Evolutionary conservation across 2,888 invertebrate species (phyloP), one percentile per base, ranked within the genome.

Genomic region (Peribatodes rhomboidaria): DNA sequence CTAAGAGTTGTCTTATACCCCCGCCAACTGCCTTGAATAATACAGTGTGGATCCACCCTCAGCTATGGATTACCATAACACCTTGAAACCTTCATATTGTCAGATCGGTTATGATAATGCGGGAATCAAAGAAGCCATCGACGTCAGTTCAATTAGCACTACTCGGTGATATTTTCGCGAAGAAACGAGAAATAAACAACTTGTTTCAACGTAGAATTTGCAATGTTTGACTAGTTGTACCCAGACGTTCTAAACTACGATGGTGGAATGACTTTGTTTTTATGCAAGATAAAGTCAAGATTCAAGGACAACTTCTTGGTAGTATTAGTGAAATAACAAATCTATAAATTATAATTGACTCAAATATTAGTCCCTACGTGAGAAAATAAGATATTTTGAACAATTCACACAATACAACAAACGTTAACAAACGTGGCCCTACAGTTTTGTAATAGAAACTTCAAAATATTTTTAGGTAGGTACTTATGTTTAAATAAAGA

Each of bases 61-160:
- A 37, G 16, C 50, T 46, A 27, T 10, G 41, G 27, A 52, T 63
- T 60, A 70, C 50, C 61, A 64, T 62, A 67, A 63, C 52, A 59
- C 53, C 63, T 65, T 62, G 65, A 63, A 47, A 59, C 53, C 63
- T 65, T 60, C 59, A 65, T 64, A 68, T 69, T 74, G 74, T 68
- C 63, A 68, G 65, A 66, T 55, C 54, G 69, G 70, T 74, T 73
- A 77, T 76, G 73, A 57, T 71, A 71, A 76, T 78, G 59, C 49
- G 50, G 58, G 65, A 67, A 71, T 74, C 70, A 68, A 74, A 65
- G 70, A 71, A 61, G 31, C 56, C 47, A 39, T 44, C 44, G 22
- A 39, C 52, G 56, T 52, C 62, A 18, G 16, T 37, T 13, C 16
- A 55, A 55, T 56, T 62, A 56, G 11, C 42, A 58, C 46, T 46